Percentiles rank a stretch among this genome's conserved stretches.
Conservation (phyloP, 2,797 vertebrate genomes). For the Okamejei kenojei region DNA sequence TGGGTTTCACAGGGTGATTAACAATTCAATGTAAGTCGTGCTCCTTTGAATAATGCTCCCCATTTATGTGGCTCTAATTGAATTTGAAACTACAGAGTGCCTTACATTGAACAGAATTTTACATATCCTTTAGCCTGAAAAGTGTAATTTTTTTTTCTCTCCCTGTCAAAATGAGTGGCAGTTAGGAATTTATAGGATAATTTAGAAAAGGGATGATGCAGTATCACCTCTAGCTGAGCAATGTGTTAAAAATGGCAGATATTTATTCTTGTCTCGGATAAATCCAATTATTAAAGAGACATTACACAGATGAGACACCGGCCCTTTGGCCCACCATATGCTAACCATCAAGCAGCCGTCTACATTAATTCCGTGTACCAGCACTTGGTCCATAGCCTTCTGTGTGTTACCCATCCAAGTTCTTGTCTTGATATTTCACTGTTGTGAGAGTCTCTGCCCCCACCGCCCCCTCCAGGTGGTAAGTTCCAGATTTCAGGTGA, state of each 20-base stretch:
- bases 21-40: constrained; percentile 19
- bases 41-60: not conserved
- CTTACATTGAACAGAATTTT: not conserved
- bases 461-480: no score
- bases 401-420: no score
- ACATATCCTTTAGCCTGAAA: not conserved
- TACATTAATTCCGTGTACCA: no score
- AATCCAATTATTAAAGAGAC: not conserved
- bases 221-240: not conserved
- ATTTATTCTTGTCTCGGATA: not conserved
- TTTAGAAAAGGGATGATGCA: not conserved
- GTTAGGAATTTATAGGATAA: not conserved
- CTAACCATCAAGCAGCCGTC: no score
- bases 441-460: no score
- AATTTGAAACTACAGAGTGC: not conserved
- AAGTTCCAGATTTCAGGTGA: no score
- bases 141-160: not conserved
- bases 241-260: not conserved
- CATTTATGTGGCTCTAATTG: not conserved
- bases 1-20: constrained; percentile 19
- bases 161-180: not conserved
- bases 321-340: no score
- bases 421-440: no score
- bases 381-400: no score
- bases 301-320: no score